phyloP scores from a whole-genome alignment of 2,888 invertebrate genomes.

The Oxystoma pomonae region DNA sequence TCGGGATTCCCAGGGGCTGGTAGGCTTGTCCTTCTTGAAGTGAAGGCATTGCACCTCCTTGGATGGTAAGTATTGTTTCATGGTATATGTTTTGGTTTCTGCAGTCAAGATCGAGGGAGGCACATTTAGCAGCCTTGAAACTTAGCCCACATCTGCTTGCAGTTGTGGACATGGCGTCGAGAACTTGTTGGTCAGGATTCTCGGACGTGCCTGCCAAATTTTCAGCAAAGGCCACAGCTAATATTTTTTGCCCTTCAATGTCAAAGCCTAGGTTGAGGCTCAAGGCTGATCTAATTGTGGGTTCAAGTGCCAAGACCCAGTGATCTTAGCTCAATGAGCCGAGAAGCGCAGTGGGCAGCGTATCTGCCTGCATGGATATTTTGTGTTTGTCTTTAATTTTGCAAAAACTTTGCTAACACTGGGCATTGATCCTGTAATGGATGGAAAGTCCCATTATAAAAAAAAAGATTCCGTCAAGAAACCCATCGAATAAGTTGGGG shows the following conservation, averaged over 20 bases:
- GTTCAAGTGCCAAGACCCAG: too few relatives aligned
- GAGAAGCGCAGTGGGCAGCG: too few relatives aligned
- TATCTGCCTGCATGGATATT: too few relatives aligned
- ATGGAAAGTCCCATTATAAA: too few relatives aligned
- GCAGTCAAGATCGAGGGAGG: conserved; percentile 26
- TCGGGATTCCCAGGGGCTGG: conserved; percentile 38
- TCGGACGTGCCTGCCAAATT: conserved; percentile 18
- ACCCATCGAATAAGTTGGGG: too few relatives aligned
- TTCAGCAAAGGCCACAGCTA: conserved; percentile 22
- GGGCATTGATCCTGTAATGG: too few relatives aligned
- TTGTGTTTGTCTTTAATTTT: too few relatives aligned
- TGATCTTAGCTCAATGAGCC: too few relatives aligned
- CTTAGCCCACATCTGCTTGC: conserved; percentile 27
- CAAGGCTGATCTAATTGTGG: too few relatives aligned
- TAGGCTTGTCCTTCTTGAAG: conserved; percentile 29
- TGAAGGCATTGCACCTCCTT: conserved; percentile 19
- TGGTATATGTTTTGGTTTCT: conserved; percentile 11
- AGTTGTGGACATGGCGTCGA: conserved; percentile 14
- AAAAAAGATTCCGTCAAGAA: too few relatives aligned
- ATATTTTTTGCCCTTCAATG: not conserved
- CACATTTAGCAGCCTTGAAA: conserved; percentile 36
- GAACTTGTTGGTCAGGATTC: conserved; percentile 15
- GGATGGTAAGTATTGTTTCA: conserved; percentile 25
- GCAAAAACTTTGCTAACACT: too few relatives aligned
- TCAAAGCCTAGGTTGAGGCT: too few relatives aligned